Evolutionary conservation across 2,888 invertebrate genomes (phyloP).

Genomic region (Coelinius sp.): DNA sequence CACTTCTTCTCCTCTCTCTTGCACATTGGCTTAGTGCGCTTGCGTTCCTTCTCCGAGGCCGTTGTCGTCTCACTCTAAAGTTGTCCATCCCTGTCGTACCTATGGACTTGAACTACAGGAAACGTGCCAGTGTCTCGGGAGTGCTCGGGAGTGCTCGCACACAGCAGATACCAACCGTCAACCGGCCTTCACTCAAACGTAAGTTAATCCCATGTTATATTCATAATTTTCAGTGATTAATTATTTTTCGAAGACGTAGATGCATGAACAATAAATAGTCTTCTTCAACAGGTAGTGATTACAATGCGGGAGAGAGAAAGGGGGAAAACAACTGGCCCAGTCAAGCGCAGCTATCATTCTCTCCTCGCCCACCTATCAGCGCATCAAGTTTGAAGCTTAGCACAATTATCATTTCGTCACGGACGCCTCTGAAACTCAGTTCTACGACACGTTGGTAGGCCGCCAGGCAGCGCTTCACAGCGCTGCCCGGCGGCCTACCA

Average conservation of each 20-base stretch:
- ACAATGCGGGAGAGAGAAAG: neutral
- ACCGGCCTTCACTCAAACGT: neutral
- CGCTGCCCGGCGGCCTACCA: too few relatives aligned
- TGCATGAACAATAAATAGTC: neutral
- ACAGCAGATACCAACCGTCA: neutral
- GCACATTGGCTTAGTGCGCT: neutral
- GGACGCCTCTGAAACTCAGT: too few relatives aligned
- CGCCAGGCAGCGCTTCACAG: too few relatives aligned
- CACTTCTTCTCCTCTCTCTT: neutral
- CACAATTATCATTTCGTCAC: neutral
- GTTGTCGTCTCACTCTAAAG: neutral
- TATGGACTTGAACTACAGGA: constrained; percentile 8
- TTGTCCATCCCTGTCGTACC: neutral
- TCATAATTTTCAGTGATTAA: neutral
- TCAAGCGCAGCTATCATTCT: neutral
- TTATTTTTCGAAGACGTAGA: neutral
- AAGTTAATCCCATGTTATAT: neutral
- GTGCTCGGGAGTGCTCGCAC: too few relatives aligned
- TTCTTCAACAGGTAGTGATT: neutral
- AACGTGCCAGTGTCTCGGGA: neutral
- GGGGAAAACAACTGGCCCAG: neutral
- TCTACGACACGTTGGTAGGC: too few relatives aligned
- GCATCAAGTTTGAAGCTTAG: neutral
- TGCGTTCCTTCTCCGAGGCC: neutral
- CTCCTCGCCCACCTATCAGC: neutral